Evolutionary conservation across 2,888 invertebrate species (phyloP), one percentile per base, ranked within the genome.

Genomic region (Clitarchus hookeri): DNA sequence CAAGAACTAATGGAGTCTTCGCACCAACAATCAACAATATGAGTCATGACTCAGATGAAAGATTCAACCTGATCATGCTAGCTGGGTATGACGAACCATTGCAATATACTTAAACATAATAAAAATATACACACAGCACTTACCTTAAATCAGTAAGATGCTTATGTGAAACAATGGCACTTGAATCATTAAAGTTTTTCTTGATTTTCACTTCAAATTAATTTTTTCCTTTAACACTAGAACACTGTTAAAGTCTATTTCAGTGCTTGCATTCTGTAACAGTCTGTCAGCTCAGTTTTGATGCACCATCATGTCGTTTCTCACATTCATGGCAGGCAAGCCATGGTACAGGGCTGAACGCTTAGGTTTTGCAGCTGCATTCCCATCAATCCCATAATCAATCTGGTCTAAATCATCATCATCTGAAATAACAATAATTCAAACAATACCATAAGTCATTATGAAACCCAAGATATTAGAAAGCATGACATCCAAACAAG

Each of bases 321-420:
- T 19, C 8, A 19, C 65, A 65, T 65, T 65, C 65, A 65, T 65
- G 16, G n/a, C 65, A 65, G 65, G 65, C n/a, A 65, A 65, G 23
- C 65, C 65, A 65, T 65, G 65, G 65, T 65, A 65, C 65, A 65
- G n/a, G 2, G 65, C 65, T 65, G 65, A 11, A 82, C n/a, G 82
- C 23, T 82, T 82, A 82, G 82, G 82, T n/a, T 82, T 82, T 79
- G 90, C 91, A 90, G 93, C 92, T 86, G 23, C 84, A 54, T 65
- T 65, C 13, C 92, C 84, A n/a, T 87, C 85, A 84, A 86, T 85
- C 12, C 87, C 88, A 80, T 88, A 88, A 53, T 88, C 88, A 77
- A 88, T 87, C 86, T 88, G 88, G 84, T 88, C 88, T 23, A 88
- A 92, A 88, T 93, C 93, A 87, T 92, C 92, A 90, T 93, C 93